phyloP scores from a whole-genome alignment of 23 tunicate genomes.

The Corella eumyota region DNA sequence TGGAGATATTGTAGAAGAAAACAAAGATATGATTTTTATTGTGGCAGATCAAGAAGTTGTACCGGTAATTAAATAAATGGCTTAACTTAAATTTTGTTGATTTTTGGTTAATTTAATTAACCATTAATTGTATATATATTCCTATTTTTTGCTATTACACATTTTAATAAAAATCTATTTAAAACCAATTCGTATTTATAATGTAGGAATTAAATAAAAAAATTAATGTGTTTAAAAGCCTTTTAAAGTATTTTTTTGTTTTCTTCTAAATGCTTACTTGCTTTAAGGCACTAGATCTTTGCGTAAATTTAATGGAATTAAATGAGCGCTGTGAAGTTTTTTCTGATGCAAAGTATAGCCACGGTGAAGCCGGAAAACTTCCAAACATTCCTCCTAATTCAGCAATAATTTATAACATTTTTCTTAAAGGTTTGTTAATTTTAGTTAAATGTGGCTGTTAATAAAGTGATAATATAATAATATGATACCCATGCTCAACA shows the following conservation, averaged over 20 bases:
- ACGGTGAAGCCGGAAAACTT: conserved; percentile 34
- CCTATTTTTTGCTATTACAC: neutral
- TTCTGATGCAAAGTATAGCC: conserved; percentile 49
- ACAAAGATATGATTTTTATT: conserved; percentile 22
- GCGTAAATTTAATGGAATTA: conserved; percentile 52
- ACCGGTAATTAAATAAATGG: conserved; percentile 10
- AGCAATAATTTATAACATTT: conserved; percentile 15
- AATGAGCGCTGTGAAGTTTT: conserved; percentile 27
- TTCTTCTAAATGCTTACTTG: neutral
- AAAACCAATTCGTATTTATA: too few species aligned
- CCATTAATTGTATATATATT: neutral
- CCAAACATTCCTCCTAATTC: conserved; percentile 30
- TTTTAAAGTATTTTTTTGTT: too few species aligned
- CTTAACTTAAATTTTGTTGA: neutral
- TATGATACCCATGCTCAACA: neutral
- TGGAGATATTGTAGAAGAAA: conserved; percentile 25
- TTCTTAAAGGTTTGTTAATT: conserved; percentile 12
- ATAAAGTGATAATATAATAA: neutral
- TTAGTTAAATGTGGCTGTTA: neutral
- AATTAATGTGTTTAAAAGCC: too few species aligned
- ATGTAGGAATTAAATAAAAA: too few species aligned
- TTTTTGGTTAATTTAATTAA: neutral
- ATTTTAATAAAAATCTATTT: neutral
- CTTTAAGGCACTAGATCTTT: conserved; percentile 40
- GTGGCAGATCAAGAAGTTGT: conserved; percentile 37